Evolutionary conservation across 2,888 invertebrate genomes (phyloP), one percentile per base, ranked within the genome.

Genomic region (Fragum fragum): DNA sequence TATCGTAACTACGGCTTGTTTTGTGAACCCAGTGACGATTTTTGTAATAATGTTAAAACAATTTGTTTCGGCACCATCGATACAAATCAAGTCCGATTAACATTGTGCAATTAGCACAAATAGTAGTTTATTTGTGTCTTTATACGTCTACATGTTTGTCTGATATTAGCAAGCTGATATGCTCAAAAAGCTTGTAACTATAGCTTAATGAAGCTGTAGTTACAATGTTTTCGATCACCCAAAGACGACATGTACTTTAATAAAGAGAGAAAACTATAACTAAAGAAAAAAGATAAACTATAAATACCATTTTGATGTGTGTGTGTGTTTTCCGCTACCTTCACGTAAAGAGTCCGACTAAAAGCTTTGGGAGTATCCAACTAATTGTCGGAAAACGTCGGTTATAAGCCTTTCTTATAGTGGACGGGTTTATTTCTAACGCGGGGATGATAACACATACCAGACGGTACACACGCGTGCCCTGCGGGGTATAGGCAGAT

Each of bases 371-470:
- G 74, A 68, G 42, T 73, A 76, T 77, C 81, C 76, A 73, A 76
- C 69, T 61, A 28, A 57, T 66, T 53, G 32, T 72, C 59, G 63
- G 72, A 28, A 53, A 21, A 66, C 59, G 16, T 29, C 47, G 71
- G 76, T 74, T 79, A 71, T 82, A 72, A 52, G 73, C 74, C 74
- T 39, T 39, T 68, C 77, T 77, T 77, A 77, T 83, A 83, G 57
- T 66, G 76, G 83, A 52, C 14, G 70, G 28, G 9, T 53, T 79
- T 66, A 79, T 74, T 76, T 53, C 29, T 18, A 1, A 9, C 21
- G 39, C 55, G 32, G 79, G 83, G 74, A 68, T 11, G 69, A 42
- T 21, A 32, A 36, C 59, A 3, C 42, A 47, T 7, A 42, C n/a
- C 79, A 74, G 69, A 53, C 53, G 69, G 52, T 26, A 53, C 68